Conservation (phyloP, 2,113 vertebrate species). For the Mus musculus region DNA sequence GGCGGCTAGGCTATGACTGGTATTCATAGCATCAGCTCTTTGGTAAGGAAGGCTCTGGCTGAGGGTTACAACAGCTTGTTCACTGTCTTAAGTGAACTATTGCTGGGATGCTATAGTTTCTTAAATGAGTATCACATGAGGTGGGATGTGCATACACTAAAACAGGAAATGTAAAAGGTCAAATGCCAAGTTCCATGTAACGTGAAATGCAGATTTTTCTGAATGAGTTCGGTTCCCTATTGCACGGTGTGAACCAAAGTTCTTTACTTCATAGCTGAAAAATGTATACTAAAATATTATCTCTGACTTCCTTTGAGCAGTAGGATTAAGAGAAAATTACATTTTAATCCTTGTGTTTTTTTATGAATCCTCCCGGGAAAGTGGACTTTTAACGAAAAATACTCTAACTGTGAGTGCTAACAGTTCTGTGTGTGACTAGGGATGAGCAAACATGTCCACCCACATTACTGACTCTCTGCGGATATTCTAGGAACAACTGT, state of each 20-base stretch:
- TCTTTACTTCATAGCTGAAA: constrained; percentile 14
- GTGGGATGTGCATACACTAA: constrained; percentile 46
- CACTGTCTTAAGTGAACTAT: constrained; percentile 68
- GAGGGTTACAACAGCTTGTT: constrained; percentile 71
- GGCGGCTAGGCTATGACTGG: constrained; percentile 83
- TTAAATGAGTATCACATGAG: constrained; percentile 13
- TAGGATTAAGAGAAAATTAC: constrained; percentile 13
- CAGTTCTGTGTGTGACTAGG: neutral
- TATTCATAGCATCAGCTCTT: constrained; percentile 83
- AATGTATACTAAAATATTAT: neutral
- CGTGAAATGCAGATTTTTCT: neutral
- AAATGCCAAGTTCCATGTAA: constrained; percentile 5
- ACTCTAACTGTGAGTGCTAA: neutral
- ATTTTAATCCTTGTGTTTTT: constrained; percentile 1
- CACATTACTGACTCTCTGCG: fast-evolving
- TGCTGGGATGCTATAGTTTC: constrained; percentile 34
- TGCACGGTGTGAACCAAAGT: neutral
- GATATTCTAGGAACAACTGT: neutral
- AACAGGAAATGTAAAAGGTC: neutral
- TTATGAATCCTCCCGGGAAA: constrained; percentile 10
- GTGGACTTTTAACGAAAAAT: constrained; percentile 30
- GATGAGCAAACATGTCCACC: neutral
- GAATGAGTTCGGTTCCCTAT: neutral
- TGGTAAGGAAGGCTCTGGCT: constrained; percentile 76
- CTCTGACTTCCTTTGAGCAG: constrained; percentile 7